phyloP scores from a whole-genome alignment of 2,888 invertebrate species.

The Melinaea menophilus region DNA sequence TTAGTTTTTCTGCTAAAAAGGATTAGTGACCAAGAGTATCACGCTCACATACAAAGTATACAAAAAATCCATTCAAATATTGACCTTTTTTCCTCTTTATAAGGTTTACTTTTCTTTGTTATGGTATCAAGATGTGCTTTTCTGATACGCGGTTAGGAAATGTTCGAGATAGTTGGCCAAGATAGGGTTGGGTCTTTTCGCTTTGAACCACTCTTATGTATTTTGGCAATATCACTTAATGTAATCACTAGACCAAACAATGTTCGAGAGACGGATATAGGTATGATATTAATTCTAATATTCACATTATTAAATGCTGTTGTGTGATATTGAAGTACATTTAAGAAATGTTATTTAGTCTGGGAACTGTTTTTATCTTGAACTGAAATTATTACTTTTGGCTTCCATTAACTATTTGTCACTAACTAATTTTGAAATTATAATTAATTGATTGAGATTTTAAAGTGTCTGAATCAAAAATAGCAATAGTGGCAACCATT shows the following conservation, averaged over 20 bases:
- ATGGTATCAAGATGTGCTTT: slow-evolving; percentile 18
- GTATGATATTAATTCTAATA: background rate
- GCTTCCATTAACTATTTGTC: too few species aligned
- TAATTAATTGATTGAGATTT: too few species aligned
- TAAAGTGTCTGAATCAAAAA: too few species aligned
- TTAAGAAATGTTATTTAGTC: too few species aligned
- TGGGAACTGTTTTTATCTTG: too few species aligned
- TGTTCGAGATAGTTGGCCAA: slow-evolving; percentile 32
- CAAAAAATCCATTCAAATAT: slow-evolving; percentile 16
- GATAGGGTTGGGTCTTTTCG: slow-evolving; percentile 30
- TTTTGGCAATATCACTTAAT: slow-evolving; percentile 10
- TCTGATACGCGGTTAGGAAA: slow-evolving; percentile 25
- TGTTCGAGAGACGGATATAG: slow-evolving; percentile 2
- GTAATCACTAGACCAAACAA: slow-evolving; percentile 6
- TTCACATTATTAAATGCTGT: background rate
- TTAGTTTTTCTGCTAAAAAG: slow-evolving; percentile 40
- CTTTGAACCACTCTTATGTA: slow-evolving; percentile 24
- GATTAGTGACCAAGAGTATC: slow-evolving; percentile 32
- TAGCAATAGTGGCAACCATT: too few species aligned
- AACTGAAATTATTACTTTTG: too few species aligned
- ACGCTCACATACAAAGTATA: slow-evolving; percentile 28
- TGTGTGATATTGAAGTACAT: too few species aligned
- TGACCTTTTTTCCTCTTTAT: slow-evolving; percentile 16
- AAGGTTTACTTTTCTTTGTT: slow-evolving; percentile 25
- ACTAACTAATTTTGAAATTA: too few species aligned